Conservation (phyloP, 2,113 vertebrate species). For the Pedetes capensis region DNA sequence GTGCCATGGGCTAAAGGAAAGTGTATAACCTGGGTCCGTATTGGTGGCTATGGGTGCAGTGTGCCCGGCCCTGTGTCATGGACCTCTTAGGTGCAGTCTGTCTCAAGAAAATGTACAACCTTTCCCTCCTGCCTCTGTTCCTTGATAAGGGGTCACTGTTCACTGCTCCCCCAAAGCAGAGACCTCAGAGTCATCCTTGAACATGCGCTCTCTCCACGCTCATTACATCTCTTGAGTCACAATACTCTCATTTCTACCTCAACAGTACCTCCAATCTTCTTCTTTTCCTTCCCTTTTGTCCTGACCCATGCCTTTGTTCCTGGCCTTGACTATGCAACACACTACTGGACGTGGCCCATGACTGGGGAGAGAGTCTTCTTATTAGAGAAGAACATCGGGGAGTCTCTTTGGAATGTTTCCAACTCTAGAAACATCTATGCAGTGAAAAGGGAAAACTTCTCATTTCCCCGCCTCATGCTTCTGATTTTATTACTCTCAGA, state of each 20-base stretch:
- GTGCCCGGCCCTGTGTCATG: background rate
- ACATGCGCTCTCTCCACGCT: background rate
- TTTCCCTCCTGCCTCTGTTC: background rate
- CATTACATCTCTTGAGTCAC: background rate
- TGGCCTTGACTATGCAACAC: background rate
- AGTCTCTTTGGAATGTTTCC: background rate
- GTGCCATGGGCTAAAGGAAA: background rate
- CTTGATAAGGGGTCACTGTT: background rate
- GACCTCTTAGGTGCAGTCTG: background rate
- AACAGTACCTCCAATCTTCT: background rate
- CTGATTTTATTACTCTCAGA: background rate
- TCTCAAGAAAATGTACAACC: background rate
- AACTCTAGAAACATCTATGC: background rate
- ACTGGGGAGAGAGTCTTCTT: background rate
- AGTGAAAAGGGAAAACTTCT: background rate
- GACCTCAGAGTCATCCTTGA: background rate
- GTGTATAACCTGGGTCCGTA: background rate
- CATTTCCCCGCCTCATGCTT: background rate
- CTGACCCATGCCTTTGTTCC: background rate
- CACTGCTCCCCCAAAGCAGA: background rate
- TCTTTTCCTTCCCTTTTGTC: background rate
- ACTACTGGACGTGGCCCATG: no score
- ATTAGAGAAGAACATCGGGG: background rate
- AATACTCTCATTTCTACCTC: background rate
- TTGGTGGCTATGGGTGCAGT: rapidly evolving